A percentile compares a stretch with the other conserved stretches of the same genome.
Conservation (phyloP, 2,113 vertebrate genomes). For the Clarias macrocephalus region DNA sequence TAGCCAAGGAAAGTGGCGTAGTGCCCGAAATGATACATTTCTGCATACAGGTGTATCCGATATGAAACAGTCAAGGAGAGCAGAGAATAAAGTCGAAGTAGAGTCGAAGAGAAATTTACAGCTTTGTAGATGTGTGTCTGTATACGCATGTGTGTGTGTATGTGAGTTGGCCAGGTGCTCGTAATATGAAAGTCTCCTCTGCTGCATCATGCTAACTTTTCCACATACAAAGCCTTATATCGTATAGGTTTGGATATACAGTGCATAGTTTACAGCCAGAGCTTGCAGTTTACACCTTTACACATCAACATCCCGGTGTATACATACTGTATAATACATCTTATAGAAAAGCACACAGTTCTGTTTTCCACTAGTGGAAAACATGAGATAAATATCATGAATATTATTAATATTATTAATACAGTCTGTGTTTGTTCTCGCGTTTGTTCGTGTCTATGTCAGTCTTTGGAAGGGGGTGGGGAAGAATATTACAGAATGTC, state of each 20-base stretch:
- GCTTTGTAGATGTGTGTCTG: neutral
- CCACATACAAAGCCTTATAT: constrained; percentile 57
- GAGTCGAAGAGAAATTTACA: constrained; percentile 38
- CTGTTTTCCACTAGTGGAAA: constrained; percentile 29
- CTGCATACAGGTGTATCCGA: constrained; percentile 33
- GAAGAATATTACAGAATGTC: constrained; percentile 11
- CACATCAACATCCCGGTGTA: constrained; percentile 64
- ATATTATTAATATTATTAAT: neutral
- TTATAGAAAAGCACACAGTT: constrained; percentile 55
- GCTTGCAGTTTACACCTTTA: constrained; percentile 57
- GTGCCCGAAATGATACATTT: constrained; percentile 29
- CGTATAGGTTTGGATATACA: constrained; percentile 70
- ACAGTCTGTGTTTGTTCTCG: constrained; percentile 11
- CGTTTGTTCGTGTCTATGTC: constrained; percentile 66
- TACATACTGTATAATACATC: constrained; percentile 55
- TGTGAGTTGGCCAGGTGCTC: constrained; percentile 8
- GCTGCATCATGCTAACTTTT: constrained; percentile 67
- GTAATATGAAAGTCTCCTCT: constrained; percentile 41
- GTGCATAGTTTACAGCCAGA: constrained; percentile 82
- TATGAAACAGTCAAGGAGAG: constrained; percentile 28
- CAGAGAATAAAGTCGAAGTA: constrained; percentile 8
- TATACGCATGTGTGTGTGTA: constrained; percentile 1
- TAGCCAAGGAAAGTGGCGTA: constrained; percentile 37
- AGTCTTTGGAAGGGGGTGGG: neutral
- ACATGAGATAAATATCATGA: neutral